Evolutionary conservation across 2,797 vertebrate genomes (phyloP), one percentile per base, ranked within the genome.

Genomic region (Selene dorsalis): DNA sequence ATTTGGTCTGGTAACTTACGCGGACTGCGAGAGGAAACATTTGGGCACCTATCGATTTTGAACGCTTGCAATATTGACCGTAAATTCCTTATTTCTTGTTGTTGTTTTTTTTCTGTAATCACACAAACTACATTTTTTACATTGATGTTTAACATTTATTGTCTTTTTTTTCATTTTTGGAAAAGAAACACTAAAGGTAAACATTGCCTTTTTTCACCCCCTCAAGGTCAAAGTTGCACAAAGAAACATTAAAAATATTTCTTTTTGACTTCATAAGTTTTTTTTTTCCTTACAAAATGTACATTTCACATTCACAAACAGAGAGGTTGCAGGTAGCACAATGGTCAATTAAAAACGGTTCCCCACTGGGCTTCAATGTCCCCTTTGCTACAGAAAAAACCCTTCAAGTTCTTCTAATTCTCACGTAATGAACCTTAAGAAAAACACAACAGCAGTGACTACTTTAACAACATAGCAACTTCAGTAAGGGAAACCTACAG

Each of bases 291-390:
- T 96, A 95, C 95, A 96, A 96, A 95, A 96, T 93, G 85, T 94
- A 93, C 91, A 93, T 93, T 93, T 95, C 95, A 97, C 95, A 95
- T 96, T 96, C 94, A 97, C 96, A 94, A 94, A 94, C 88, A 85
- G 83, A 78, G 74, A 86, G 65, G 77, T 82, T 59, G 84, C 88
- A 67, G 80, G 70, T 48, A 82, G 88, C 83, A 90, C 83, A 79
- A 91, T 50, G 79, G 84, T 89, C 80, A 86, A 69, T 69, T 83
- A 28, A 74, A 73, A 90, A 89, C 17, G 65, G 17, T 62, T 71
- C 50, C 72, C 74, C 64, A 75, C 24, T 59, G 70, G 63, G 55
- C 66, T 77, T 52, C 32, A 68, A 77, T 50, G 26, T 81, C 39
- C 26, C 74, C 68, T 77, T 83, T 89, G 84, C 86, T 91, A 86